These are phyloP conservation scores for Drosophila pseudoananassae DNA, from an alignment of 1,140 invertebrate species.

Conservation along the genomic window DNA sequence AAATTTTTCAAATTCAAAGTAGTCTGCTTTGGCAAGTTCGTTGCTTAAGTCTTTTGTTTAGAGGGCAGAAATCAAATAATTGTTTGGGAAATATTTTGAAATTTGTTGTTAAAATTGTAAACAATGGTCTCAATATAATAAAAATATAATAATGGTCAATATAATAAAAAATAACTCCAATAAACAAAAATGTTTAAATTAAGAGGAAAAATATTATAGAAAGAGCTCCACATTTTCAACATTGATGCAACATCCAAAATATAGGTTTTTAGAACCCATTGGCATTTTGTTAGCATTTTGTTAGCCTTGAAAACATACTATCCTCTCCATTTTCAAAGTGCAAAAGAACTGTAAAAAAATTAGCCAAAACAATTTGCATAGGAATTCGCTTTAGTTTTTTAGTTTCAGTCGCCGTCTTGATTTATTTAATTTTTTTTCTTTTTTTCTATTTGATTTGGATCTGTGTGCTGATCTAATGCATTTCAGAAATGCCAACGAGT, in stretches of 20 bases:
- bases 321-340: background rate
- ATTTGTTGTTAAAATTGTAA: too few species aligned
- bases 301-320: background rate
- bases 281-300: too few species aligned
- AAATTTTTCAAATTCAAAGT: background rate
- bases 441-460: conserved; percentile 6
- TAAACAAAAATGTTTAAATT: too few species aligned
- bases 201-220: too few species aligned
- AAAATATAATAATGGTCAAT: too few species aligned
- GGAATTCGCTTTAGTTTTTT: conserved; percentile 26
- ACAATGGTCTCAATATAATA: too few species aligned
- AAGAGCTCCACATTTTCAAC: too few species aligned
- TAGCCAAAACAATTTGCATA: conserved; percentile 27
- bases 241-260: too few species aligned
- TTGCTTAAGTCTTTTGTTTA: conserved; percentile 5
- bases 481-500: conserved; percentile 51
- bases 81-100: too few species aligned
- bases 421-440: conserved; percentile 6
- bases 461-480: conserved; percentile 37
- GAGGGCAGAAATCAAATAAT: background rate
- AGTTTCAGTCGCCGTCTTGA: background rate
- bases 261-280: too few species aligned
- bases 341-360: conserved; percentile 19
- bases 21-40: background rate
- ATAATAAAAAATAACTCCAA: too few species aligned